phyloP scores from a whole-genome alignment of 2,113 vertebrate species.

The Serinus canaria region DNA sequence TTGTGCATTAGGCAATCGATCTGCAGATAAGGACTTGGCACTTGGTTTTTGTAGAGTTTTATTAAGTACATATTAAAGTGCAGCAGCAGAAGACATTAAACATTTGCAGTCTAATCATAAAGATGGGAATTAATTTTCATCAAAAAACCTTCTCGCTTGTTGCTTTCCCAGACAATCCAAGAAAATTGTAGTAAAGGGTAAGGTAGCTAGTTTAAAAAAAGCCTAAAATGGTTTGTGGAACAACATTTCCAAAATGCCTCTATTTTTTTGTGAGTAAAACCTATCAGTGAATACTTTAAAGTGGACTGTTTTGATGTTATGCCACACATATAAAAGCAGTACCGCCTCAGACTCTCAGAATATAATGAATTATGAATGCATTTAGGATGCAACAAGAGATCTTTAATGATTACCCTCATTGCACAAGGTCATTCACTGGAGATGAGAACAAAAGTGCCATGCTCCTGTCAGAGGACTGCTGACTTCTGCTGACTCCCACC shows the following conservation, averaged over 20 bases:
- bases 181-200: not conserved
- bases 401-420: not conserved
- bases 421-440: not conserved
- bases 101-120: not conserved
- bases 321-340: not conserved
- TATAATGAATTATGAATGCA: not conserved
- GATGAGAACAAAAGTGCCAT: not conserved
- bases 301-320: not conserved
- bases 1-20: rapidly evolving
- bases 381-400: not conserved
- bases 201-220: not conserved
- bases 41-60: not conserved
- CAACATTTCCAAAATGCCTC: not conserved
- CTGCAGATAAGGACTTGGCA: not conserved
- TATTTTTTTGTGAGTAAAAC: not conserved
- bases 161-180: not conserved
- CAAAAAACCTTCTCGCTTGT: not conserved
- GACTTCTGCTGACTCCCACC: not conserved
- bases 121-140: not conserved
- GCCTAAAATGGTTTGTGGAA: not conserved
- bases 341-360: not conserved
- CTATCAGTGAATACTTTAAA: not conserved
- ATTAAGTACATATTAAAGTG: not conserved
- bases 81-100: not conserved
- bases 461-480: not conserved